Conservation (phyloP, 2,797 vertebrate genomes). For the Danio albolineatus region DNA sequence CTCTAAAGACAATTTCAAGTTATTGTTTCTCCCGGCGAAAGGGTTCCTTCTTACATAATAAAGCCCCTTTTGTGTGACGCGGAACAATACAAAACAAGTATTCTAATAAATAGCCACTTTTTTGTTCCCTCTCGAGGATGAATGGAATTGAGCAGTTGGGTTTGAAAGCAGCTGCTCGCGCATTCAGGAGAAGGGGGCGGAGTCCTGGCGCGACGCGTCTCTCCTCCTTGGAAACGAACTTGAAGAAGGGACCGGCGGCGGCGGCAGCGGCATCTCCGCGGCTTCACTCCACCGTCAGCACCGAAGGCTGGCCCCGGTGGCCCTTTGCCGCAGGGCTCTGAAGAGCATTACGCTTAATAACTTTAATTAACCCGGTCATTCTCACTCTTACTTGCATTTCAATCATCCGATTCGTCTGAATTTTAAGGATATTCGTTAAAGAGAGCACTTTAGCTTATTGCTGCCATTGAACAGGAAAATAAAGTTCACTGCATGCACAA, state of each 20-base stretch:
- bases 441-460: not conserved
- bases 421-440: conserved; percentile 4
- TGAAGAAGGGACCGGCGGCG: conserved; percentile 69
- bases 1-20: conserved; percentile 98
- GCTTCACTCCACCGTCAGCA: conserved; percentile 56
- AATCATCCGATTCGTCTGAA: not conserved
- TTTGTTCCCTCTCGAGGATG: conserved; percentile 90
- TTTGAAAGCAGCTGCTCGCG: conserved; percentile 92
- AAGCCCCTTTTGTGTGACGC: conserved; percentile 93
- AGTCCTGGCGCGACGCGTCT: conserved; percentile 76
- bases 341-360: conserved; percentile 17
- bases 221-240: conserved; percentile 76
- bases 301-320: conserved; percentile 6
- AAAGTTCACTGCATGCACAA: too few species aligned
- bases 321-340: conserved; percentile 5
- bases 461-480: not conserved
- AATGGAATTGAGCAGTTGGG: conserved; percentile 94
- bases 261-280: conserved; percentile 31
- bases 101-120: conserved; percentile 98
- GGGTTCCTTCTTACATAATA: conserved; percentile 91
- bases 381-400: conserved; percentile 37
- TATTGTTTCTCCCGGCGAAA: conserved; percentile 95
- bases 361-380: conserved; percentile 12
- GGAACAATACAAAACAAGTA: conserved; percentile 99
- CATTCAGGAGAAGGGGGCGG: conserved; percentile 87